Conservation (phyloP, 2,888 invertebrate species). For the Platycheirus rosarum region DNA sequence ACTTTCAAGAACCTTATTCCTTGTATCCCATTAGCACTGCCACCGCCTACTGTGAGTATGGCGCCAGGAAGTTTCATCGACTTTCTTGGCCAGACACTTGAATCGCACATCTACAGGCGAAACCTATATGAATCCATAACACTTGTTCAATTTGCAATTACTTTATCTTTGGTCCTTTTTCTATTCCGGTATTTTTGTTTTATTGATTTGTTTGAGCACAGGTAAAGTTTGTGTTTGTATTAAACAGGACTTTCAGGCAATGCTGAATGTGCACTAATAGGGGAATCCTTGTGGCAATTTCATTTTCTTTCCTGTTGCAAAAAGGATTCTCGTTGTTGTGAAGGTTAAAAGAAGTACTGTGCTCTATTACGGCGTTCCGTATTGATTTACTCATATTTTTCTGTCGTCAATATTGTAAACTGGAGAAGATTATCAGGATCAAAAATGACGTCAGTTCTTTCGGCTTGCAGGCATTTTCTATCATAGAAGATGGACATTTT, state of each 20-base stretch:
- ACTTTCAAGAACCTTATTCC: conserved; percentile 51
- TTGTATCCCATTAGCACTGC: conserved; percentile 45
- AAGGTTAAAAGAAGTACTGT: too few relatives aligned
- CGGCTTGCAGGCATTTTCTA: too few relatives aligned
- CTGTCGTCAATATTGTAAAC: too few relatives aligned
- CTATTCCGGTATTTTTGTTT: background rate
- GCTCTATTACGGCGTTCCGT: too few relatives aligned
- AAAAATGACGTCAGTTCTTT: too few relatives aligned
- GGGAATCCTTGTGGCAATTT: too few relatives aligned
- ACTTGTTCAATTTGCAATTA: conserved; percentile 70
- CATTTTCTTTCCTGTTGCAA: too few relatives aligned
- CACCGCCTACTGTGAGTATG: conserved; percentile 67
- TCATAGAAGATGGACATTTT: too few relatives aligned
- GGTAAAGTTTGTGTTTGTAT: conserved; percentile 34
- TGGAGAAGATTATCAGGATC: too few relatives aligned
- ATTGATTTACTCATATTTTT: too few relatives aligned
- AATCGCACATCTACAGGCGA: conserved; percentile 34
- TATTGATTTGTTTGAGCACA: conserved; percentile 37
- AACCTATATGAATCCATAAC: background rate
- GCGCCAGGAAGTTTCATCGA: conserved; percentile 73
- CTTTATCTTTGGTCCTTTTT: conserved; percentile 53
- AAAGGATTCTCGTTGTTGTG: too few relatives aligned
- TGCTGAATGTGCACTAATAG: too few relatives aligned
- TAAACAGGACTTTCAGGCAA: background rate
- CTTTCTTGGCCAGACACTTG: conserved; percentile 65